Evolutionary conservation across 1,140 invertebrate species (phyloP).

Genomic region (Whitmania pigra): DNA sequence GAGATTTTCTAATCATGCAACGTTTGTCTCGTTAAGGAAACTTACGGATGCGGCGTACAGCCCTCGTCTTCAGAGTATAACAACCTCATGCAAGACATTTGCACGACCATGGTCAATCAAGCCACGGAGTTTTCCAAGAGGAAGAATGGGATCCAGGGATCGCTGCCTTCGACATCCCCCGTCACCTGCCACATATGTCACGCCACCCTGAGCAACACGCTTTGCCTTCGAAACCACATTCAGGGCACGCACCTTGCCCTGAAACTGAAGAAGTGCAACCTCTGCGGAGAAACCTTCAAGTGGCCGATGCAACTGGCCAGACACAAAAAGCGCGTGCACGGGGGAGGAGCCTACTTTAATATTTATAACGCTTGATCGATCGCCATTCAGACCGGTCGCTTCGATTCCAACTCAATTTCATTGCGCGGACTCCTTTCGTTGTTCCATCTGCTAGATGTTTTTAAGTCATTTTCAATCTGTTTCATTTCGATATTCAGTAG

Average conservation of each 20-base stretch:
- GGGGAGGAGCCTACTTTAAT: constrained; percentile 9
- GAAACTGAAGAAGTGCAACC: constrained; percentile 13
- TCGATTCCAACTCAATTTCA: no score
- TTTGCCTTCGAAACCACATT: constrained; percentile 13
- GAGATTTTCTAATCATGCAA: no score
- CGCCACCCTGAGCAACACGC: constrained; percentile 16
- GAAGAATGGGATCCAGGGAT: background rate
- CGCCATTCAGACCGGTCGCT: no score
- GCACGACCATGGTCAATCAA: background rate
- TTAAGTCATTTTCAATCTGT: no score
- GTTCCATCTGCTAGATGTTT: no score
- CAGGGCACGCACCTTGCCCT: constrained; percentile 16
- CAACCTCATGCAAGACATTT: constrained; percentile 14
- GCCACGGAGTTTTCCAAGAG: background rate
- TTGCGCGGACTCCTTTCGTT: no score
- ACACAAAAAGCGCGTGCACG: constrained; percentile 18
- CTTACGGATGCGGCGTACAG: no score
- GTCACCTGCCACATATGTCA: constrained; percentile 13
- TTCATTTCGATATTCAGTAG: no score
- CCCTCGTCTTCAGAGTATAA: background rate
- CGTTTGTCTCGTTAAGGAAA: no score
- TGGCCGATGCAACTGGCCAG: constrained; percentile 18
- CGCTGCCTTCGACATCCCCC: background rate
- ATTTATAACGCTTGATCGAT: constrained; percentile 5
- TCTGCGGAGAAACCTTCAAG: constrained; percentile 18